Base-by-base conservation (phyloP, 2,797 vertebrate genomes). In the Gallirallus australis region DNA sequence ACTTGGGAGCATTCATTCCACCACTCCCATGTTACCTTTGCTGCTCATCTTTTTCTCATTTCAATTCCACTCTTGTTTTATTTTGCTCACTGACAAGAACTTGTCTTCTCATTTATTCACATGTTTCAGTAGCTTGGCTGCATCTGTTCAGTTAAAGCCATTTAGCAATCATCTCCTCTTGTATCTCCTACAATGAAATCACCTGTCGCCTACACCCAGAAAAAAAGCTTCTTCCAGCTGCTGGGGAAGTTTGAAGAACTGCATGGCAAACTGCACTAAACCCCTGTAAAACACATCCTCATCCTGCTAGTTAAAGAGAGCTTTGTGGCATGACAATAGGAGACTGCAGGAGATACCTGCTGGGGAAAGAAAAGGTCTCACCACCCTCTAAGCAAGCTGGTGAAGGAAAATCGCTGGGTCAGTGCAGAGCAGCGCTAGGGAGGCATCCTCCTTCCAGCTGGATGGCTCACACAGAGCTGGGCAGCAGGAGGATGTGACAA, bases 241-340 rank as follows among this genome's bases (percentile, higher is more conserved):
- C 11, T 21, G n/a, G 72, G n/a, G 11, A 64, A 75, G 12, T 33
- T 57, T 71, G 35, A 77, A 82, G 45, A 85, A 27, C 17, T 6
- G 4, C 15, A 20, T 30, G 45, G 25, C 80, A 31, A 31, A 31
- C 56, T 45, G 64, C 47, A 53, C 57, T 53, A 61, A 61, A 28
- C 1, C 2, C 45, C 45, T 52, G 57, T 59, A 14, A 57, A 76
- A 71, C 5, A 4, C 11, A 37, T 5, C 23, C 21, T 61, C n/a
- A 17, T 6, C 28, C 40, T 65, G 16, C n/a, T 57, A 59, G 40
- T 72, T 30, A 87, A 69, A 19, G 7, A 73, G 56, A 45, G 45
- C 2, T 3, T 17, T 0, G 42, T 4, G n/a, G 30, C 50, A 53
- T 0, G 1, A 63, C 65, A 68, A 35, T 5, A 50, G 39, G 20